Evolutionary conservation across 2,888 invertebrate species (phyloP), one percentile per base, ranked within the genome.

Genomic region (Thecophora atra): DNA sequence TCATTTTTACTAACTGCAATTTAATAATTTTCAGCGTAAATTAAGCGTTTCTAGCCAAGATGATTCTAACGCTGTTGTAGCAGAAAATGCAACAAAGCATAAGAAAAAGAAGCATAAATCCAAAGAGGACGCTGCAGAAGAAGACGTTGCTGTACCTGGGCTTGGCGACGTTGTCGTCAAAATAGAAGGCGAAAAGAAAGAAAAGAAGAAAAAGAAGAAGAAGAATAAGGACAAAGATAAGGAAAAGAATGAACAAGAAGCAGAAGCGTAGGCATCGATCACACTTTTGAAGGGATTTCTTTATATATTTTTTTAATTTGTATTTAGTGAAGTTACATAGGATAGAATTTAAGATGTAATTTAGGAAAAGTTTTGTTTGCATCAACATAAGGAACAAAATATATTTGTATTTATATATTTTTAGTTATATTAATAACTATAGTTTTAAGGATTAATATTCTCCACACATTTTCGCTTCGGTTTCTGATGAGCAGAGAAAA

Each of bases 201-300:
- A 93, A 76, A 93, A 93, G 85, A 93, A 93, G 83, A 93, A 93
- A 84, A 93, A 93, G 87, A 92, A 92, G 87, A 93, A 93, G 88
- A 93, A 92, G 85, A 90, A 91, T 81, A 91, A 91, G 85, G 89
- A 91, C 73, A 89, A 89, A 79, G 91, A n/a, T n/a, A n/a, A n/a
- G n/a, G n/a, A n/a, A n/a, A n/a, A n/a, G n/a, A n/a, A n/a, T n/a
- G n/a, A 89, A 70, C 88, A 88, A 72, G 89, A 88, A 56, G 88
- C 87, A 70, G 78, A 83, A 75, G 81, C 83, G 78, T 79, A 80
- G 75, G 19, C 54, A 54, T 19, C 11, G 24, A 24, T 56, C 19
- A 24, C n/a, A n/a, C n/a, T n/a, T 37, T 37, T 37, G 2, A 2
- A 30, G 30, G 11, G n/a, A n/a, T 1, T 37, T 8, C 2, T 8